Conservation (phyloP, 2,113 vertebrate genomes). For the Scomber scombrus region DNA sequence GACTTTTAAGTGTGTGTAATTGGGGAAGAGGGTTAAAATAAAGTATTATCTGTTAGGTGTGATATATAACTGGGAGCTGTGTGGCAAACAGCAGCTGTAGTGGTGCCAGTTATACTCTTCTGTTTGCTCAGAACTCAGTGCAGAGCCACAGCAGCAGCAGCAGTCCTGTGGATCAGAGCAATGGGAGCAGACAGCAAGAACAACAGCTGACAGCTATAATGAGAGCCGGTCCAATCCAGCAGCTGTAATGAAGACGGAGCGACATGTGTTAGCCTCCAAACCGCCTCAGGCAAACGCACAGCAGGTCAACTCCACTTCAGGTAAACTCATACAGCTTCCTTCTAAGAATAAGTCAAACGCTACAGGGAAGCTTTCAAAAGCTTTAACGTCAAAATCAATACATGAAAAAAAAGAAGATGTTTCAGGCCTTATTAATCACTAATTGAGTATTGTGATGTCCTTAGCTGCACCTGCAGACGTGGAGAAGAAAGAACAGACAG, state of each 20-base stretch:
- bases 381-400: background rate
- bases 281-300: slow-evolving; percentile 30
- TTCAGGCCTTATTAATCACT: background rate
- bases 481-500: slow-evolving; percentile 68
- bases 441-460: background rate
- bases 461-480: slow-evolving; percentile 12
- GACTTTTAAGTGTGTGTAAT: too few relatives aligned
- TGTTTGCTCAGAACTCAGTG: slow-evolving; percentile 46
- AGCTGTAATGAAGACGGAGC: slow-evolving; percentile 79
- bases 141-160: slow-evolving; percentile 33
- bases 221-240: slow-evolving; percentile 67
- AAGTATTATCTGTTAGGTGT: background rate
- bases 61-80: too few relatives aligned
- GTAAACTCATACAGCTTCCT: slow-evolving; percentile 34
- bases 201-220: slow-evolving; percentile 60
- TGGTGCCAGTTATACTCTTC: background rate
- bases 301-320: slow-evolving; percentile 52
- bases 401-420: background rate
- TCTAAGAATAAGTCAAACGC: slow-evolving; percentile 35
- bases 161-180: slow-evolving; percentile 54
- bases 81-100: background rate
- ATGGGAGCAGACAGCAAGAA: slow-evolving; percentile 64
- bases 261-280: slow-evolving; percentile 78
- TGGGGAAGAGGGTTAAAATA: too few relatives aligned
- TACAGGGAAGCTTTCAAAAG: slow-evolving; percentile 12